Base-by-base conservation (phyloP, 2,888 invertebrate species). In the Phalangium opilio region DNA sequence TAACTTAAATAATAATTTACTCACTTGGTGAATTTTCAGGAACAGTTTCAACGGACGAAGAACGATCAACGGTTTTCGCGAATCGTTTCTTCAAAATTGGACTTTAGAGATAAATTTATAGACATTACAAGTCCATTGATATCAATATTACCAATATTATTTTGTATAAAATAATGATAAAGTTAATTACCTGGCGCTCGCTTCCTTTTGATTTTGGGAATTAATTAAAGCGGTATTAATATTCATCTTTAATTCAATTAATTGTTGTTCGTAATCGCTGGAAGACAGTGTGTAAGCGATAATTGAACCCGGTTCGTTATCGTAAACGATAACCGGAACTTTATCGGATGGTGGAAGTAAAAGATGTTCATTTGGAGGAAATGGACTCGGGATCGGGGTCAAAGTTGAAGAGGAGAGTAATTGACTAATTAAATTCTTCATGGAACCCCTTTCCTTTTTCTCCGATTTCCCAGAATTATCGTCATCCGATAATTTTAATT, bases 231-330 rank as follows among this genome's bases (percentile, higher is more conserved):
- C 34, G 19, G 45, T 48, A 7, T 19, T 33, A 11, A 50, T 38
- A 44, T 53, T 52, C 36, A 52, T 49, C 48, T 56, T 55, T 12
- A 62, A 48, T n/a, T 74, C 75, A 14, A 73, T 72, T n/a, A 79
- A 62, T 1, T 72, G 65, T 43, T 71, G 73, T 55, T 77, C 77
- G 61, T 85, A 84, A 45, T 83, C 81, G 12, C 66, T 65, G 0
- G 80, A 80, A 49, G 78, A 78, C 18, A 90, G 67, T 1, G 83
- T 77, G 61, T 83, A 85, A 0, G 87, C 83, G 50, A 90, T 82
- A 44, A 89, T 79, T 0, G 85, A 86, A 54, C 84, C 83, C 0
- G 81, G 78, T 64, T 87, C 84, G 36, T 74, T 75, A 62, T 86
- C 85, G 57, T 79, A 78, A 0, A 87, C 80, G 2, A 81, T 72